Percentiles rank a stretch among this genome's conserved stretches.
phyloP scores from a whole-genome alignment of 2,113 vertebrate genomes.

The Lophura nycthemera region DNA sequence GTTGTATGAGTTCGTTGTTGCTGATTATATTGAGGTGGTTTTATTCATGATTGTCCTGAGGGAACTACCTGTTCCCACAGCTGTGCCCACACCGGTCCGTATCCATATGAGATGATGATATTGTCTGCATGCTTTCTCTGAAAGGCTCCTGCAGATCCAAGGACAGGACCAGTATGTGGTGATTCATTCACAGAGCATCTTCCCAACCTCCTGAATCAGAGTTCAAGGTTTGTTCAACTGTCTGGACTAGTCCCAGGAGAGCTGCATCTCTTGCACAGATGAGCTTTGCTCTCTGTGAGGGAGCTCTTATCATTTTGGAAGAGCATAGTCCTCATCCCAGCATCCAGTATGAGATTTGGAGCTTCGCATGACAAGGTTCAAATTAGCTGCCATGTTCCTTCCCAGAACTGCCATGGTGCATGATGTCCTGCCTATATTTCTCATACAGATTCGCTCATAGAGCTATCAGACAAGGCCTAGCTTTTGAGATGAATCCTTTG shows the following conservation, averaged over 20 bases:
- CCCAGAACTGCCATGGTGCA: not conserved
- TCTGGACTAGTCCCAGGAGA: not conserved
- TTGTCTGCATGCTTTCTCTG: not conserved
- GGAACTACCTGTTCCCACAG: not conserved
- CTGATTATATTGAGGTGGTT: not conserved
- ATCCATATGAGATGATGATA: not conserved
- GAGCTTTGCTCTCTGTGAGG: not conserved
- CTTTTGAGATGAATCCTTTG: not conserved
- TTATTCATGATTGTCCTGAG: not conserved
- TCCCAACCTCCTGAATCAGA: not conserved
- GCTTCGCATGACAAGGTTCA: conserved; percentile 4
- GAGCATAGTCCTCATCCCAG: not conserved
- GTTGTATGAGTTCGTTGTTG: not conserved
- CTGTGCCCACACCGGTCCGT: not conserved
- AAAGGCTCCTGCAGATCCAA: not conserved
- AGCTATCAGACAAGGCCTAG: not conserved
- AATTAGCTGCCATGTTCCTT: conserved; percentile 31
- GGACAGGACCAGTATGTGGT: not conserved
- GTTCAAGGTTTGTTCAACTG: not conserved
- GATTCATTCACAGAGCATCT: not conserved
- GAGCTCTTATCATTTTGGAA: not conserved
- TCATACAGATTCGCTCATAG: not conserved
- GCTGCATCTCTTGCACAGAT: not conserved
- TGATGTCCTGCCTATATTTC: not conserved
- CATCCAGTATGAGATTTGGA: not conserved